Evolutionary conservation across 1,140 invertebrate species (phyloP).

Genomic region (Wiebesia pumilae): DNA sequence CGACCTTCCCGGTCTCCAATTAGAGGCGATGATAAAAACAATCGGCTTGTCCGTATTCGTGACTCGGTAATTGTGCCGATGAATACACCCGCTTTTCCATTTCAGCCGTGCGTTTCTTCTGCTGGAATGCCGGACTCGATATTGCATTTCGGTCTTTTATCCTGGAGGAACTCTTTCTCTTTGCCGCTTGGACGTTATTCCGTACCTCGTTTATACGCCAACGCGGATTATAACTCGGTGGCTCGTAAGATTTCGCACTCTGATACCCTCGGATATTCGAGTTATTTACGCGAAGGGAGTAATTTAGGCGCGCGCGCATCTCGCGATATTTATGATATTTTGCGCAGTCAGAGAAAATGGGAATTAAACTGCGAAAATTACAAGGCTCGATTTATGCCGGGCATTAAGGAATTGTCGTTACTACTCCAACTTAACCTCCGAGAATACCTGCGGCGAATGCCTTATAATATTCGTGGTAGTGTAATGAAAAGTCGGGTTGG

Average conservation of each 20-base stretch:
- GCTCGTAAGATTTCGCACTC: neutral
- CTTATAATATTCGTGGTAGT: neutral
- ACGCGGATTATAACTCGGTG: too few relatives aligned
- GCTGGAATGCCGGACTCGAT: neutral
- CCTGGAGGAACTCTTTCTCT: too few relatives aligned
- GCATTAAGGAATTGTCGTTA: neutral
- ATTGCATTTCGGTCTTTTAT: too few relatives aligned
- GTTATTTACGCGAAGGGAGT: neutral
- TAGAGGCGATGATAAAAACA: slow-evolving; percentile 16
- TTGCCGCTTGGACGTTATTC: too few relatives aligned
- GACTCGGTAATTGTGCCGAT: neutral
- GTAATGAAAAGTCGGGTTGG: neutral
- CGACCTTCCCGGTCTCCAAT: neutral
- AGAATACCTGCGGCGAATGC: neutral
- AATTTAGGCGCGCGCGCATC: too few relatives aligned
- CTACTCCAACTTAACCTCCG: neutral
- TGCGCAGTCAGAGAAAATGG: neutral
- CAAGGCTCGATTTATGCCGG: neutral
- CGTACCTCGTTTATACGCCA: too few relatives aligned
- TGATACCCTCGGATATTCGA: neutral
- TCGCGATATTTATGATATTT: neutral
- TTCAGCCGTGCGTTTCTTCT: neutral
- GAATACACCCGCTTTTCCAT: neutral
- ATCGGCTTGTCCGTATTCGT: neutral
- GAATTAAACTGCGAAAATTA: neutral